Evolutionary conservation across 2,888 invertebrate genomes (phyloP).

Genomic region (Andrena bicolor): DNA sequence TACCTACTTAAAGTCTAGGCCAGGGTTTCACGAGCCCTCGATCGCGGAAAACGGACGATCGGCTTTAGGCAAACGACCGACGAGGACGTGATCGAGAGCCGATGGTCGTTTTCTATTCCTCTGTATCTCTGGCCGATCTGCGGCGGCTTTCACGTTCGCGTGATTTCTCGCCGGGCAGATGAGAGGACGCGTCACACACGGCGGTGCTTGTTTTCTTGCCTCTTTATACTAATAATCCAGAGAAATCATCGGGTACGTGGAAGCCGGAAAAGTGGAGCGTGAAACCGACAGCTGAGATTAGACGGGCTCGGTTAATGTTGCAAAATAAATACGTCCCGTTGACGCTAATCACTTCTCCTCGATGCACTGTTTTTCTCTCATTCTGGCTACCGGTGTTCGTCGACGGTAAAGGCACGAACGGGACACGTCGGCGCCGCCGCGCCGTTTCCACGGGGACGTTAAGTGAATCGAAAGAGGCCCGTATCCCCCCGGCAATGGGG

Average conservation of each 20-base stretch:
- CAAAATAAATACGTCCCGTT: conserved; percentile 5
- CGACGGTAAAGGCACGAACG: too few relatives aligned
- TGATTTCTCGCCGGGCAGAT: conserved; percentile 36
- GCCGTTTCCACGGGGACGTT: background rate
- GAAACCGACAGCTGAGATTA: conserved; percentile 43
- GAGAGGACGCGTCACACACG: conserved; percentile 3
- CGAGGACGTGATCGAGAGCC: background rate
- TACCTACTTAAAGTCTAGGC: conserved; percentile 80
- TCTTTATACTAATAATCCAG: conserved; percentile 17
- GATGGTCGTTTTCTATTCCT: conserved; percentile 29
- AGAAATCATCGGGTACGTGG: conserved; percentile 34
- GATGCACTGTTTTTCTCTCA: background rate
- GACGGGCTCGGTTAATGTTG: conserved; percentile 3
- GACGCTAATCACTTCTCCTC: background rate
- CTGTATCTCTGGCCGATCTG: background rate
- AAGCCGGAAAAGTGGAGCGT: conserved; percentile 58
- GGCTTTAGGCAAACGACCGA: background rate
- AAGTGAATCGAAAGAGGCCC: too few relatives aligned
- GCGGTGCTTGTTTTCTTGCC: background rate
- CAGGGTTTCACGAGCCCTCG: conserved; percentile 65
- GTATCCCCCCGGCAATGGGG: background rate
- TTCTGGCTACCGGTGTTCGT: background rate
- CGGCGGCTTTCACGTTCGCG: conserved; percentile 34
- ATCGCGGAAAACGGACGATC: conserved; percentile 5
- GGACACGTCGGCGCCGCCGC: too few relatives aligned